Conservation (phyloP, 1,140 invertebrate genomes). For the Conus betulinus region DNA sequence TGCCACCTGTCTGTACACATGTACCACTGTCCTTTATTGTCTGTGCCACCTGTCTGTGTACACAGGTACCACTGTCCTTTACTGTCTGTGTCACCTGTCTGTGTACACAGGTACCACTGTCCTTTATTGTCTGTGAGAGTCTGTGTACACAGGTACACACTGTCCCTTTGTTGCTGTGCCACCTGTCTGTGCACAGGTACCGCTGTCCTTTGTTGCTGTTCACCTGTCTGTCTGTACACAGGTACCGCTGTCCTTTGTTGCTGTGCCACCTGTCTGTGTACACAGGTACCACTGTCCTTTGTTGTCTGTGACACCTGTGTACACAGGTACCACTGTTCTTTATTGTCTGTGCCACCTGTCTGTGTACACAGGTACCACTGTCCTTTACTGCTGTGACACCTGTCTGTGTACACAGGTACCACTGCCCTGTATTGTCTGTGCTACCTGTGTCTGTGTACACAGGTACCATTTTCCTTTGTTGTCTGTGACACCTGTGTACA, state of each 20-base stretch:
- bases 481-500: neutral
- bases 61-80: no score
- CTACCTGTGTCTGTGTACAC: neutral
- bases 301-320: neutral
- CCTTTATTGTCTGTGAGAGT: neutral
- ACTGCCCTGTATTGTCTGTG: neutral
- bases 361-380: neutral
- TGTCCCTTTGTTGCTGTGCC: neutral
- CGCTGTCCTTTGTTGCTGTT: neutral
- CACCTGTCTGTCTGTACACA: neutral
- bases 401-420: neutral
- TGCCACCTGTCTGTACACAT: no score
- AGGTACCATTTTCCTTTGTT: neutral
- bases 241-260: neutral
- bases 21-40: no score
- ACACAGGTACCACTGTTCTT: neutral
- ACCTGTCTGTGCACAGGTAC: neutral
- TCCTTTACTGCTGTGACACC: neutral
- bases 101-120: neutral
- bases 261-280: neutral
- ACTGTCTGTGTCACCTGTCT: no score
- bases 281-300: neutral
- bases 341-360: neutral
- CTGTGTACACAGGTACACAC: neutral
- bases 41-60: no score